These are phyloP conservation scores for Malacoraja senta DNA, from an alignment of 2,797 vertebrate genomes.

Conservation along the genomic window DNA sequence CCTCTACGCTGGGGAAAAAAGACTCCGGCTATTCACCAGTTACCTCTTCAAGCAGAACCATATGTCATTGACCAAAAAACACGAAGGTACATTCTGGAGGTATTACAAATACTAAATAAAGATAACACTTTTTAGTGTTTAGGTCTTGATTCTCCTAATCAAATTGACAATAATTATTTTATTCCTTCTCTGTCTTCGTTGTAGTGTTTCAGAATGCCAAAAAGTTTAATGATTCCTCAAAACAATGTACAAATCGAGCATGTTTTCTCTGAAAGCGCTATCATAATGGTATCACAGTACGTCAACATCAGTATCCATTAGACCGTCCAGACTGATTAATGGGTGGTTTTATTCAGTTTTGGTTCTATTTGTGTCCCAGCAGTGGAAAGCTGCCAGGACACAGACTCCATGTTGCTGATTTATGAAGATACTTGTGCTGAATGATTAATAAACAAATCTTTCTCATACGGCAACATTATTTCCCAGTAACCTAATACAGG, in stretches of 20 bases:
- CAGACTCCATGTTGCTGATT: slow-evolving; percentile 7
- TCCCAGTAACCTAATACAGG: background rate
- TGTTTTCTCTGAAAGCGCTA: background rate
- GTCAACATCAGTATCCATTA: background rate
- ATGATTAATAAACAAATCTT: background rate
- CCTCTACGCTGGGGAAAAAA: no score
- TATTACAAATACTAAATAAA: no score
- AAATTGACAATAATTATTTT: background rate
- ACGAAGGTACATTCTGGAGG: no score
- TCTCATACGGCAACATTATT: background rate
- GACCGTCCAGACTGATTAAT: background rate
- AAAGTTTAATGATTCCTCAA: background rate
- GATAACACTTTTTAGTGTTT: background rate
- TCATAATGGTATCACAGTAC: background rate
- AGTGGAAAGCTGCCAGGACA: background rate
- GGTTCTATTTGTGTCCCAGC: background rate
- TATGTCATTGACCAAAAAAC: no score
- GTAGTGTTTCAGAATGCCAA: background rate
- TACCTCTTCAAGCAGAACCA: no score
- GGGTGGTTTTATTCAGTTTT: background rate
- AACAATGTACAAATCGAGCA: background rate
- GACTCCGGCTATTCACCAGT: no score
- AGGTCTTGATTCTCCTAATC: background rate
- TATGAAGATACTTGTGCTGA: background rate
- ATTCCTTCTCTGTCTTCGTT: background rate